phyloP scores from a whole-genome alignment of 2,888 invertebrate species.

The Ophioninae sp. region DNA sequence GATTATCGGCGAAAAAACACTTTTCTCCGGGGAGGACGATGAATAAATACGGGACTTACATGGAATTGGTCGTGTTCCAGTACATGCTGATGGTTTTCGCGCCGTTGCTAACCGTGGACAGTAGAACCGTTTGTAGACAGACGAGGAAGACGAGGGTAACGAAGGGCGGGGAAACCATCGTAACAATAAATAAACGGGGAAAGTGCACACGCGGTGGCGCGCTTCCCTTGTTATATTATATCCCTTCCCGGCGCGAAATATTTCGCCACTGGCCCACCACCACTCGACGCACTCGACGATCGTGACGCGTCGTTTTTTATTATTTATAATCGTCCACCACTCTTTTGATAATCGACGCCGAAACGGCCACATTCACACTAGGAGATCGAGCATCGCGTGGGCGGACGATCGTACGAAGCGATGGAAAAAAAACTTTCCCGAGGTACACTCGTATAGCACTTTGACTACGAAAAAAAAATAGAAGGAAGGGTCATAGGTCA shows the following conservation, averaged over 20 bases:
- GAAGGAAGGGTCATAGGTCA: no score
- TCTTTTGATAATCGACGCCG: conserved; percentile 67
- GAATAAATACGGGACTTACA: conserved; percentile 82
- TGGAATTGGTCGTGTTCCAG: conserved; percentile 95
- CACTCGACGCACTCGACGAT: conserved; percentile 64
- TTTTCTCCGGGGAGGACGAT: no score
- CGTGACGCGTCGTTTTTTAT: conserved; percentile 58
- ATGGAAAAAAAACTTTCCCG: conserved; percentile 4
- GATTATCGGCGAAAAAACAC: no score
- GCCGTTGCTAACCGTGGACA: conserved; percentile 87
- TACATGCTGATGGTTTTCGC: conserved; percentile 93
- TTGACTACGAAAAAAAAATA: no score
- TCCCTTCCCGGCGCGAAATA: conserved; percentile 10
- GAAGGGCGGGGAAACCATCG: conserved; percentile 80
- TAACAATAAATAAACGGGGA: conserved; percentile 69
- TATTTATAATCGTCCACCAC: conserved; percentile 68
- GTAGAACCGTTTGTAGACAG: conserved; percentile 85
- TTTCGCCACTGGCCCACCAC: conserved; percentile 15
- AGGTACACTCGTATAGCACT: no score
- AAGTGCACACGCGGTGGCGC: conserved; percentile 26
- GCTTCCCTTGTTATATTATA: conserved; percentile 20
- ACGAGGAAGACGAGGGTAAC: conserved; percentile 81
- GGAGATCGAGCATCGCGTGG: conserved; percentile 20
- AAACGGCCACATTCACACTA: conserved; percentile 74
- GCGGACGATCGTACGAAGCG: background rate